Evolutionary conservation across 1,140 invertebrate genomes (phyloP), one percentile per base, ranked within the genome.

Genomic region (Drosophila azteca): DNA sequence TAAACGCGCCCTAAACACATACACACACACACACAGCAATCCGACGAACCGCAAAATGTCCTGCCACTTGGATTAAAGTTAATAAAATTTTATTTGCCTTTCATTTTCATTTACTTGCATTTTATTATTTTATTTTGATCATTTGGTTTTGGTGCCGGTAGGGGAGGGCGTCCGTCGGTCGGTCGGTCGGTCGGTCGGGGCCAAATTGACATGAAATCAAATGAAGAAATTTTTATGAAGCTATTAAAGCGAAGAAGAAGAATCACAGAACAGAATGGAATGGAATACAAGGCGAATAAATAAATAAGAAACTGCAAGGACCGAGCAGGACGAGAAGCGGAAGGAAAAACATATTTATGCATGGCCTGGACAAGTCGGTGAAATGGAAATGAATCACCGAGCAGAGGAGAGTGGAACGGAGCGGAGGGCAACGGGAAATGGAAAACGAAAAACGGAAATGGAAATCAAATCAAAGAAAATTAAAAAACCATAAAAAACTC

Each of bases 51-150:
- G 48, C 49, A 58, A 43, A 54, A 60, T 35, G 41, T 39, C 20
- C 6, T 41, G 20, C 45, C 39, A 55, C 54, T 41, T 55, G 24
- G 41, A 11, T 73, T 61, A 26, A 74, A 77, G 80, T 83, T 79
- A 48, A 80, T 84, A 85, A 84, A 85, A 84, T 80, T 85, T 80
- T 84, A 80, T 85, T 80, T 85, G 67, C 81, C 67, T 77, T 85
- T 84, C 67, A 80, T 85, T 84, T 73, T 84, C 80, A 85, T 77
- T 84, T 85, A 72, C 71, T 80, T 73, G 80, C 72, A 61, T 84
- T 85, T 84, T 83, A 85, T 83, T 82, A 83, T 80, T 84, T 83
- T 84, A 85, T 84, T 85, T 77, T 29, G 71, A 68, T 73, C 81
- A 75, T 68, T 82, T 60, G 53, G 48, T 43, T 29, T 29, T 20